Evolutionary conservation across 1,140 invertebrate species (phyloP).

Genomic region (Limonius californicus): DNA sequence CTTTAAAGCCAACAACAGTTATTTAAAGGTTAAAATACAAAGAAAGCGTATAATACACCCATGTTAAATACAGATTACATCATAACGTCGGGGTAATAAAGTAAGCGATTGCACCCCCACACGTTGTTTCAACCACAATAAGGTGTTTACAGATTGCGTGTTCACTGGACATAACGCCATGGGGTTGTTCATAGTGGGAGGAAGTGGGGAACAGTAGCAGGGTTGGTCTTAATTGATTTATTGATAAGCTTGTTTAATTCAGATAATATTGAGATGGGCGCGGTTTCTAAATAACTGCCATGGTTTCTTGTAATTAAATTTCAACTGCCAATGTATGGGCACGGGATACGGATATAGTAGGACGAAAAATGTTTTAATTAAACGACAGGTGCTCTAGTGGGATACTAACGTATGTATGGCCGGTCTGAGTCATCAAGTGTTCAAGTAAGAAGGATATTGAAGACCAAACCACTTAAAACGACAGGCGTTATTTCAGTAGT

Average conservation of each 20-base stretch:
- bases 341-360: too few relatives aligned
- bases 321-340: too few relatives aligned
- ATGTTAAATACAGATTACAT: neutral
- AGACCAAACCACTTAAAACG: too few relatives aligned
- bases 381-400: too few relatives aligned
- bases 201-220: constrained; percentile 17
- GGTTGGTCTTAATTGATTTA: constrained; percentile 30
- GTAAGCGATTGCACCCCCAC: constrained; percentile 5
- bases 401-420: too few relatives aligned
- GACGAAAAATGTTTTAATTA: too few relatives aligned
- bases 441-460: too few relatives aligned
- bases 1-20: neutral
- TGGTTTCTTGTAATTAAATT: too few relatives aligned
- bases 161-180: constrained; percentile 22
- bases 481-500: too few relatives aligned
- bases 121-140: constrained; percentile 18
- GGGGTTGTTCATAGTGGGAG: constrained; percentile 20
- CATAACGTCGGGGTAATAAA: neutral
- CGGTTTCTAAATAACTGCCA: constrained; percentile 1
- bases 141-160: constrained; percentile 28
- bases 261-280: constrained; percentile 25
- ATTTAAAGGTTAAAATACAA: constrained; percentile 1
- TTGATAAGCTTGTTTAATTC: constrained; percentile 25
- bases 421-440: too few relatives aligned
- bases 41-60: constrained; percentile 6